phyloP scores from a whole-genome alignment of 2,113 vertebrate genomes.

The Onychorhynchus coronatus region DNA sequence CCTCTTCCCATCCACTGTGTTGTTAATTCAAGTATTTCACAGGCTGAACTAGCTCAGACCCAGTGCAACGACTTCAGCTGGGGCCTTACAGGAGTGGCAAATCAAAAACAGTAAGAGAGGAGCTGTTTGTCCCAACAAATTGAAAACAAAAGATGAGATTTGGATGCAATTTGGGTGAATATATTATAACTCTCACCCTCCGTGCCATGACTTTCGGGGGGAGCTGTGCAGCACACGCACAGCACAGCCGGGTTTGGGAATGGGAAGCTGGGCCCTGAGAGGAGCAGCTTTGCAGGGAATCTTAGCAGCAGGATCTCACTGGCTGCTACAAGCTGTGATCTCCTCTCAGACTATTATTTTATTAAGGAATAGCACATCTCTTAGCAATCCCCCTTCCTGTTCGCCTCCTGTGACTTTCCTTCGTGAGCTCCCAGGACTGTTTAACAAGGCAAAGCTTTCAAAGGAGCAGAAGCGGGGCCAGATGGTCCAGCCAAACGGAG shows the following conservation, averaged over 20 bases:
- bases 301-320: neutral
- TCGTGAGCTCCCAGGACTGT: neutral
- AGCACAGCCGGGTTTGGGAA: neutral
- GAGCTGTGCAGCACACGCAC: neutral
- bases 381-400: neutral
- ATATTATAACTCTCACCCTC: neutral
- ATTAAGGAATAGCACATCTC: constrained; percentile 2
- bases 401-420: neutral
- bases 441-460: neutral
- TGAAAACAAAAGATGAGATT: neutral
- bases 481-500: neutral
- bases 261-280: neutral
- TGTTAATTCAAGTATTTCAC: neutral
- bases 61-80: neutral
- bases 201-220: neutral
- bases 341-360: neutral
- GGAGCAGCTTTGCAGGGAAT: neutral
- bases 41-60: neutral
- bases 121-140: neutral
- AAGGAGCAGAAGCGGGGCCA: constrained; percentile 16
- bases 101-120: neutral
- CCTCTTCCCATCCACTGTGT: neutral
- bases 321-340: constrained; percentile 12
- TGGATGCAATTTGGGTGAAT: neutral
- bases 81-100: neutral